phyloP scores from a whole-genome alignment of 2,113 vertebrate genomes.

The Zingel zingel region DNA sequence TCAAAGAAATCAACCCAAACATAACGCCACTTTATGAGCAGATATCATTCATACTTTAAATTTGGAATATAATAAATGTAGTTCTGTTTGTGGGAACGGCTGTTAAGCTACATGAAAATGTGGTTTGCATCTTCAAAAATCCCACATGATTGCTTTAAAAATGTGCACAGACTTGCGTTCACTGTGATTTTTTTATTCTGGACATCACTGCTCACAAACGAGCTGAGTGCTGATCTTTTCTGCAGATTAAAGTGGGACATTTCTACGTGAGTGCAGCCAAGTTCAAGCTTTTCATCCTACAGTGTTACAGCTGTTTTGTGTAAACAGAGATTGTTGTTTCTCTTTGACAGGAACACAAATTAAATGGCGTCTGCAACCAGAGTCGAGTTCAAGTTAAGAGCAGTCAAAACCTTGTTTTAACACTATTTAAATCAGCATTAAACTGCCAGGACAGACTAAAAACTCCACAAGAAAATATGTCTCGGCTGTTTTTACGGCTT shows the following conservation, averaged over 20 bases:
- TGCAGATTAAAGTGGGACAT: conserved; percentile 16
- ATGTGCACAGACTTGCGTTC: neutral
- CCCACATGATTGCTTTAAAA: no score
- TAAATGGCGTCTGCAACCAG: neutral
- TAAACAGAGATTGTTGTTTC: conserved; percentile 22
- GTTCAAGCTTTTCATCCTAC: conserved; percentile 18
- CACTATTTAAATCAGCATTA: neutral
- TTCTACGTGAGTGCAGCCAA: neutral
- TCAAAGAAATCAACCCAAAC: neutral
- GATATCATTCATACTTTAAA: neutral
- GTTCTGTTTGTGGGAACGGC: neutral
- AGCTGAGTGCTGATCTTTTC: conserved; percentile 4
- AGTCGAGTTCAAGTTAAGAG: conserved; percentile 1
- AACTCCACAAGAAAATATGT: neutral
- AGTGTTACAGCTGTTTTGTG: conserved; percentile 25
- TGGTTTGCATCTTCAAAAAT: neutral
- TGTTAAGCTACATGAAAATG: neutral
- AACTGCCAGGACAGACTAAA: neutral
- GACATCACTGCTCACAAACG: neutral
- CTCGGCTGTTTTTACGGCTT: neutral
- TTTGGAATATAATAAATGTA: neutral
- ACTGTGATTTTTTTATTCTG: neutral
- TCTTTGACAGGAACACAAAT: neutral
- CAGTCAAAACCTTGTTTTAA: neutral
- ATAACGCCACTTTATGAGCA: no score